phyloP scores from a whole-genome alignment of 92 coral and sea anemone species.

The Epizoanthus rinbou region DNA sequence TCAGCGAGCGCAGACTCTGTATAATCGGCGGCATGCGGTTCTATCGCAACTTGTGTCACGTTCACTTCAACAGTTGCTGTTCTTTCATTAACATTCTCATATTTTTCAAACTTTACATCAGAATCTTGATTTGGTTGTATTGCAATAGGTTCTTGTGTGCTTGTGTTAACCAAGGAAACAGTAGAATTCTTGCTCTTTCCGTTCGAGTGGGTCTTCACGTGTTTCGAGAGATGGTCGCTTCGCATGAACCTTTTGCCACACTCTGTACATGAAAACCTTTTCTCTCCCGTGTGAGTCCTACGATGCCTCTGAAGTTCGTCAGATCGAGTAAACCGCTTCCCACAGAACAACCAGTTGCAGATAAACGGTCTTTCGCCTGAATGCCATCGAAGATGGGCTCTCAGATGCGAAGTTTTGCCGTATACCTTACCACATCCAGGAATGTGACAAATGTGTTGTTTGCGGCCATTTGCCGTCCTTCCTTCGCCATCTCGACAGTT shows the following conservation, averaged over 20 bases:
- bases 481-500: conserved; percentile 99
- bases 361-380: conserved; percentile 97
- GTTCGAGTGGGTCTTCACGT: conserved; percentile 94
- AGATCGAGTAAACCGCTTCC: conserved; percentile 96
- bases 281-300: conserved; percentile 98
- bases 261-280: conserved; percentile 85
- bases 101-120: conserved; percentile 39
- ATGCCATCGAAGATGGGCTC: conserved; percentile 99
- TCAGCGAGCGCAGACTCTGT: conserved; percentile 53
- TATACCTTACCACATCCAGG: conserved; percentile 98
- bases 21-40: conserved; percentile 29
- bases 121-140: conserved; percentile 59
- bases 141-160: conserved; percentile 64
- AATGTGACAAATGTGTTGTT: conserved; percentile 94
- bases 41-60: conserved; percentile 62
- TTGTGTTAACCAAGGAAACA: conserved; percentile 26
- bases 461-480: conserved; percentile 93
- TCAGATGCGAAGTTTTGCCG: conserved; percentile 96
- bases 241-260: conserved; percentile 98
- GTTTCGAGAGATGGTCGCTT: conserved; percentile 97
- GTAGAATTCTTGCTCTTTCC: conserved; percentile 54
- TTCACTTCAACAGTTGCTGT: conserved; percentile 76
- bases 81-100: conserved; percentile 55
- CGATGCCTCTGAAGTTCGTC: conserved; percentile 96
- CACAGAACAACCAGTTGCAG: conserved; percentile 98